A percentile compares a stretch with the other conserved stretches of the same genome.
phyloP scores from a whole-genome alignment of 92 coral and sea anemone genomes.

The Blastomussa wellsi region DNA sequence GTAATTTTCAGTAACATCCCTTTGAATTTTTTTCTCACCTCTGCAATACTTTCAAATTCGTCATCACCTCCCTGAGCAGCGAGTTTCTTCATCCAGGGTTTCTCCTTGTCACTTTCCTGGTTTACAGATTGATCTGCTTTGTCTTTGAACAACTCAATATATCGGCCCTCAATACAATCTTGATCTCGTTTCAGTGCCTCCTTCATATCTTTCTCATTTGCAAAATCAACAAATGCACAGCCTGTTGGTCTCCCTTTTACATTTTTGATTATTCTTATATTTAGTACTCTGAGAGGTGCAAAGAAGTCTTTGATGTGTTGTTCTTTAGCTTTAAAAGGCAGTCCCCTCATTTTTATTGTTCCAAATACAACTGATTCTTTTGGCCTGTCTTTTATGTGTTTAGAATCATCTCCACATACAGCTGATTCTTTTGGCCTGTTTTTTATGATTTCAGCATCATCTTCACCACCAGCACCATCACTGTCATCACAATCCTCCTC shows the following conservation, averaged over 20 bases:
- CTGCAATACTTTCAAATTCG: conserved; percentile 86
- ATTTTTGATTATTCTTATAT: conserved; percentile 73
- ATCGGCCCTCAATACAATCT: conserved; percentile 86
- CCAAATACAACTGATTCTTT: conserved; percentile 40
- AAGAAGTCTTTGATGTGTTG: conserved; percentile 81
- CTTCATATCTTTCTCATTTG: conserved; percentile 66
- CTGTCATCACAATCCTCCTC: not conserved
- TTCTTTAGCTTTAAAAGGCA: conserved; percentile 84
- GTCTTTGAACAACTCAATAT: conserved; percentile 91
- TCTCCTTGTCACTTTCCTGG: conserved; percentile 36
- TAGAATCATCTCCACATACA: conserved; percentile 58
- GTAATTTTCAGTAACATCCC: too few relatives aligned
- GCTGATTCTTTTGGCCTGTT: conserved; percentile 13
- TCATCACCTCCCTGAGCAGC: conserved; percentile 58
- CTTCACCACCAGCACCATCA: conserved; percentile 3
- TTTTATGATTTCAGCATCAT: conserved; percentile 12
- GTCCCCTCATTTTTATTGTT: conserved; percentile 89
- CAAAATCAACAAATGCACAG: conserved; percentile 89
- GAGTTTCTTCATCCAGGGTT: conserved; percentile 87
- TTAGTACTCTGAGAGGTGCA: conserved; percentile 71
- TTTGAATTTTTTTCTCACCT: conserved; percentile 60
- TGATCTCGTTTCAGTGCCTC: conserved; percentile 85
- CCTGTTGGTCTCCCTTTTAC: conserved; percentile 79
- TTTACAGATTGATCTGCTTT: conserved; percentile 14
- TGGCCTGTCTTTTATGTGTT: conserved; percentile 15